These are phyloP conservation scores for Sinocyclocheilus anshuiensis DNA, from an alignment of 2,113 vertebrate species.

Conservation along the genomic window DNA sequence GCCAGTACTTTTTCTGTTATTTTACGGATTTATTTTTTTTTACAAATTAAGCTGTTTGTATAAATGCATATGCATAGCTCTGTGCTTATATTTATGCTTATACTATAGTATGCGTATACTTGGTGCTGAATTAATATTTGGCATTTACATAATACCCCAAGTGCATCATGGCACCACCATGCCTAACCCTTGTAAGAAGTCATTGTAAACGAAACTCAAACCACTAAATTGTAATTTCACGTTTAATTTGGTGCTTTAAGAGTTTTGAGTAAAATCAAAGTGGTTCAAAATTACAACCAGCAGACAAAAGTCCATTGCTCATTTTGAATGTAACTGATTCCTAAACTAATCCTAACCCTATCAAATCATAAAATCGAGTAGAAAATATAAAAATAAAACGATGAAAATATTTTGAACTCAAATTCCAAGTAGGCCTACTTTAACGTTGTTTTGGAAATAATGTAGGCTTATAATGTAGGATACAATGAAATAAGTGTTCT, in stretches of 20 bases:
- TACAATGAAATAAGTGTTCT: not conserved
- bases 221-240: not conserved
- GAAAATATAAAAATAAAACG: not conserved
- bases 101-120: not conserved
- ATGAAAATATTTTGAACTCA: not conserved
- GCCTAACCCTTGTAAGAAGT: not conserved
- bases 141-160: not conserved
- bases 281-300: not conserved
- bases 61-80: not conserved
- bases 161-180: not conserved
- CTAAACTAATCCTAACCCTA: too few relatives aligned
- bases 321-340: not conserved
- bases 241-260: not conserved
- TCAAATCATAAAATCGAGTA: not conserved
- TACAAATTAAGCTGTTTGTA: not conserved
- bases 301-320: not conserved
- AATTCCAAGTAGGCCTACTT: not conserved
- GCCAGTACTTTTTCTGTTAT: too few relatives aligned
- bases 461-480: not conserved
- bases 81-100: not conserved
- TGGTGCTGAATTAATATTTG: not conserved
- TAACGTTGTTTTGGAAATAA: not conserved
- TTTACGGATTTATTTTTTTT: too few relatives aligned
- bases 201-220: not conserved
- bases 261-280: not conserved